A percentile compares a stretch with the other conserved stretches of the same genome.
These are phyloP conservation scores for Lydus trimaculatus DNA, from an alignment of 2,888 invertebrate species.

Conservation along the genomic window DNA sequence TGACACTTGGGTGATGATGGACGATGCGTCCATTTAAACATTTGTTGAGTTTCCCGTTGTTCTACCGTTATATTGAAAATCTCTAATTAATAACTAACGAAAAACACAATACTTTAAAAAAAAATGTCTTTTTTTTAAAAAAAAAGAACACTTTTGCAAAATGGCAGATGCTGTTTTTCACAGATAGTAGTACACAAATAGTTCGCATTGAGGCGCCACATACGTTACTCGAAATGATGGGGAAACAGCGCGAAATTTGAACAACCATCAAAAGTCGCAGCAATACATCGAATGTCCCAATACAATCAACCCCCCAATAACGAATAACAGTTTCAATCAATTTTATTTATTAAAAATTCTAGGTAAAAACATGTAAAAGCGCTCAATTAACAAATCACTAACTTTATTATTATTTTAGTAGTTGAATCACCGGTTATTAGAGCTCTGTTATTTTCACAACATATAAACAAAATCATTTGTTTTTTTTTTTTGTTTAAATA, in stretches of 20 bases:
- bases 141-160: slow-evolving; percentile 53
- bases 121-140: slow-evolving; percentile 36
- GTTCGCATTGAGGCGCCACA: slow-evolving; percentile 39
- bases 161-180: slow-evolving; percentile 54
- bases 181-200: slow-evolving; percentile 39
- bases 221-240: slow-evolving; percentile 35
- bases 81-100: slow-evolving; percentile 33
- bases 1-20: slow-evolving; percentile 98
- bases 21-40: slow-evolving; percentile 97
- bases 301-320: neutral
- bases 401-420: neutral
- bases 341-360: neutral
- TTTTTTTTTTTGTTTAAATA: neutral
- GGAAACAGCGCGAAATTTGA: slow-evolving; percentile 36
- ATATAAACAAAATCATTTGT: neutral
- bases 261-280: neutral
- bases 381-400: neutral
- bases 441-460: neutral
- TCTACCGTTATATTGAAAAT: slow-evolving; percentile 17
- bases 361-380: slow-evolving; percentile 2
- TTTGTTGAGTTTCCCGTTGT: slow-evolving; percentile 60
- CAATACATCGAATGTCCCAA: neutral
- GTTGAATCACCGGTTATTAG: neutral
- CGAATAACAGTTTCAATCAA: neutral
- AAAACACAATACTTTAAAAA: slow-evolving; percentile 34